Evolutionary conservation across 2,888 invertebrate species (phyloP).

Genomic region (Parasteatoda lunata): DNA sequence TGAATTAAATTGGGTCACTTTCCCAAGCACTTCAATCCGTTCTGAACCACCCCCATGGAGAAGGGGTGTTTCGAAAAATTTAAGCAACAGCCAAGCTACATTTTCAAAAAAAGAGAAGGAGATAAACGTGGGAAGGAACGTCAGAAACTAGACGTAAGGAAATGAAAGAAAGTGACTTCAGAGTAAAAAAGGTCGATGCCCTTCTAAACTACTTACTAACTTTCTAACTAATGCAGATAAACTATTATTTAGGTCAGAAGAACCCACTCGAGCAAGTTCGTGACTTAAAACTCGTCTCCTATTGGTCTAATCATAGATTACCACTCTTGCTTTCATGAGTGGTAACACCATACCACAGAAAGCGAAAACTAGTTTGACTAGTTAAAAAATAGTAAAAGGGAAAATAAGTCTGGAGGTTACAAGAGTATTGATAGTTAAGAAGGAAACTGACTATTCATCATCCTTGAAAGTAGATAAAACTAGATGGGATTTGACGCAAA

Average conservation of each 20-base stretch:
- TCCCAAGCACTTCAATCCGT: not conserved
- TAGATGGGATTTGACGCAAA: too few species aligned
- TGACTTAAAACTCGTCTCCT: not conserved
- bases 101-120: not conserved
- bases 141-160: too few species aligned
- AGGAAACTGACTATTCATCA: not conserved
- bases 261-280: not conserved
- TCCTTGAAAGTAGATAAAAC: too few species aligned
- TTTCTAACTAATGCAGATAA: not conserved
- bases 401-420: slow-evolving; percentile 26
- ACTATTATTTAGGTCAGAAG: not conserved
- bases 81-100: not conserved
- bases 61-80: not conserved
- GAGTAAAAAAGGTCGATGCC: slow-evolving; percentile 2
- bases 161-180: not conserved
- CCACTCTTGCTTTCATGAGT: not conserved
- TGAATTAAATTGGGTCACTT: not conserved
- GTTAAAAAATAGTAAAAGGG: not conserved
- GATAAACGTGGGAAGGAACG: not conserved
- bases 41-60: not conserved
- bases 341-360: not conserved
- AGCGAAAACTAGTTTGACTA: slow-evolving; percentile 18
- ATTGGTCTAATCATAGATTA: not conserved
- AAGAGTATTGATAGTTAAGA: slow-evolving; percentile 39
- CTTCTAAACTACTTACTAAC: not conserved